Percentiles rank a stretch among this genome's conserved stretches.
Conservation (phyloP, 2,797 vertebrate species). For the Selene dorsalis region DNA sequence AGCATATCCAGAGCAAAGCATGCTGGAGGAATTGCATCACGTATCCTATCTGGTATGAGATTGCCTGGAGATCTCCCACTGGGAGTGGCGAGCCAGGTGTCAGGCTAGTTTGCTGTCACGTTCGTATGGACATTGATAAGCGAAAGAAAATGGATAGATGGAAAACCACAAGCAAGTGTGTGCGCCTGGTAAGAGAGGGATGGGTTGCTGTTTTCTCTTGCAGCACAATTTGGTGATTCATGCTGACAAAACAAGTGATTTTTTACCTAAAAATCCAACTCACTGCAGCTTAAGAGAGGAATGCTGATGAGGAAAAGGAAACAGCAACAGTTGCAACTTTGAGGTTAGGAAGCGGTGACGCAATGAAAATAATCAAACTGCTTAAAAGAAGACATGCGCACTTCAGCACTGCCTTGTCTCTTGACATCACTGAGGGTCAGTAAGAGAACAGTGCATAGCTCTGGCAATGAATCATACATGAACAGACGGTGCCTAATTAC, state of each 20-base stretch:
- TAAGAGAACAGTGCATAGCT: not conserved
- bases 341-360: constrained; percentile 50
- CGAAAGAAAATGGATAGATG: not conserved
- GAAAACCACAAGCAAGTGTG: not conserved
- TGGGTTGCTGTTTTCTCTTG: constrained; percentile 4
- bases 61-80: not conserved
- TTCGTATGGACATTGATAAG: not conserved
- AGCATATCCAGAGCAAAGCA: too few species aligned
- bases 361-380: not conserved
- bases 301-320: constrained; percentile 4
- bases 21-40: not conserved
- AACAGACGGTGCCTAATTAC: constrained; percentile 63
- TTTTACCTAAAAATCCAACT: constrained; percentile 13
- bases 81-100: not conserved
- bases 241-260: constrained; percentile 31
- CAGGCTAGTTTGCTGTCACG: not conserved
- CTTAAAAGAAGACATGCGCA: not conserved
- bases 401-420: not conserved
- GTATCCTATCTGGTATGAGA: constrained; percentile 1
- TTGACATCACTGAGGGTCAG: not conserved
- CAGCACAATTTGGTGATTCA: constrained; percentile 17
- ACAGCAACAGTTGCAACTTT: constrained; percentile 12
- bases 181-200: not conserved
- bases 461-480: constrained; percentile 5
- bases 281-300: constrained; percentile 20